Conservation (phyloP, 2,888 invertebrate species). For the Ormia ochracea region DNA sequence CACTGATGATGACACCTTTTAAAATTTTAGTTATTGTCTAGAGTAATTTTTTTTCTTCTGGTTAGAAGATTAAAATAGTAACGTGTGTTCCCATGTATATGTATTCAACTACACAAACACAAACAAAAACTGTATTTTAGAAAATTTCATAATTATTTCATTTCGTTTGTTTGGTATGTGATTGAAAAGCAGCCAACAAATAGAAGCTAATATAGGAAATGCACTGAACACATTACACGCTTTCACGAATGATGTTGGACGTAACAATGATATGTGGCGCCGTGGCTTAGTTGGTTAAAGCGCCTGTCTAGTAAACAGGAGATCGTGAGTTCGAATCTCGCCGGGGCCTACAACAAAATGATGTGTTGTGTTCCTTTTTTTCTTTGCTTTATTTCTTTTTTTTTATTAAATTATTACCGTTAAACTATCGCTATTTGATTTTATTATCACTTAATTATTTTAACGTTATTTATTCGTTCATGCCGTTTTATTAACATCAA, state of each 20-base stretch:
- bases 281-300: slow-evolving; percentile 72
- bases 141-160: too few species aligned
- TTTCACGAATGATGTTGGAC: neutral
- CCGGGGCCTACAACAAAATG: slow-evolving; percentile 67
- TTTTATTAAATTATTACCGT: slow-evolving; percentile 1
- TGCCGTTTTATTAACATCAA: slow-evolving; percentile 69
- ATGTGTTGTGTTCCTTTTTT: neutral
- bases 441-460: slow-evolving; percentile 52
- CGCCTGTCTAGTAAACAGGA: slow-evolving; percentile 72
- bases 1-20: too few species aligned
- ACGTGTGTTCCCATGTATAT: too few species aligned
- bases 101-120: too few species aligned
- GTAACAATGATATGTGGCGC: slow-evolving; percentile 56
- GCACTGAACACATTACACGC: neutral
- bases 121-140: too few species aligned
- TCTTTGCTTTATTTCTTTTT: neutral
- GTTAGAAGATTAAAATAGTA: too few species aligned
- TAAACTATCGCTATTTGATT: neutral
- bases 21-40: too few species aligned
- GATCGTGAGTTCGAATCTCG: slow-evolving; percentile 73
- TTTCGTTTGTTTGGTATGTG: too few species aligned
- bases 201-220: neutral
- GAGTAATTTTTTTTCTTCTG: too few species aligned
- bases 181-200: too few species aligned
- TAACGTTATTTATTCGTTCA: slow-evolving; percentile 65